These are phyloP conservation scores for Endotricha flammealis DNA, from an alignment of 2,888 invertebrate species.

Conservation along the genomic window DNA sequence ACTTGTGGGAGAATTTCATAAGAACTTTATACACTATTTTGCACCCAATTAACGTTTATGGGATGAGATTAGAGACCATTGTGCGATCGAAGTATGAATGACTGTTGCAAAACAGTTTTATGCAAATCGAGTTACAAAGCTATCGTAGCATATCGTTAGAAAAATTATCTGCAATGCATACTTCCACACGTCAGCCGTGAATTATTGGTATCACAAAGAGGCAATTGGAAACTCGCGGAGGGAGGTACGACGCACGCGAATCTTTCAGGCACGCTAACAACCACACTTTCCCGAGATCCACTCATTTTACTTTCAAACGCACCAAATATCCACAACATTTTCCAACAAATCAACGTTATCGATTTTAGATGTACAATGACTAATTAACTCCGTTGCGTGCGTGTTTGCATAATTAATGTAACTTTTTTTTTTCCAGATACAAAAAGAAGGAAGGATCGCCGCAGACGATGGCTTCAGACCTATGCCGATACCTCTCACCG, in stretches of 20 bases:
- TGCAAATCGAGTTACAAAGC: not conserved
- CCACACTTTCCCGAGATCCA: conserved; percentile 62
- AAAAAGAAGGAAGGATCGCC: conserved; percentile 42
- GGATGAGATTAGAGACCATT: conserved; percentile 24
- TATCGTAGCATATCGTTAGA: not conserved
- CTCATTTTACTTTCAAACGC: conserved; percentile 75
- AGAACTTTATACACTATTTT: conserved; percentile 25
- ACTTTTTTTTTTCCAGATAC: conserved; percentile 46
- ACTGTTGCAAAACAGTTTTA: conserved; percentile 12
- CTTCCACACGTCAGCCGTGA: not conserved
- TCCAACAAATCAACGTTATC: conserved; percentile 20
- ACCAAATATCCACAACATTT: conserved; percentile 50
- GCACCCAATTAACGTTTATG: conserved; percentile 31
- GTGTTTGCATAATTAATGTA: conserved; percentile 20
- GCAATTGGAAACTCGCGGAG: conserved; percentile 59
- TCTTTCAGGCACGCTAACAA: conserved; percentile 50
- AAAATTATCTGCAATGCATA: not conserved
- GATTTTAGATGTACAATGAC: conserved; percentile 22
- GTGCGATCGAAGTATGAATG: conserved; percentile 13
- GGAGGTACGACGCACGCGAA: conserved; percentile 37
- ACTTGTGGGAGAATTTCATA: conserved; percentile 31
- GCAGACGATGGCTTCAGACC: conserved; percentile 56
- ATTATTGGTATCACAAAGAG: conserved; percentile 8
- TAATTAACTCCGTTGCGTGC: conserved; percentile 7
- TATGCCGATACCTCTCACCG: conserved; percentile 60